Percentiles rank a stretch among this genome's conserved stretches.
Evolutionary conservation across 2,797 vertebrate species (phyloP).

Genomic region (Trematomus bernacchii): DNA sequence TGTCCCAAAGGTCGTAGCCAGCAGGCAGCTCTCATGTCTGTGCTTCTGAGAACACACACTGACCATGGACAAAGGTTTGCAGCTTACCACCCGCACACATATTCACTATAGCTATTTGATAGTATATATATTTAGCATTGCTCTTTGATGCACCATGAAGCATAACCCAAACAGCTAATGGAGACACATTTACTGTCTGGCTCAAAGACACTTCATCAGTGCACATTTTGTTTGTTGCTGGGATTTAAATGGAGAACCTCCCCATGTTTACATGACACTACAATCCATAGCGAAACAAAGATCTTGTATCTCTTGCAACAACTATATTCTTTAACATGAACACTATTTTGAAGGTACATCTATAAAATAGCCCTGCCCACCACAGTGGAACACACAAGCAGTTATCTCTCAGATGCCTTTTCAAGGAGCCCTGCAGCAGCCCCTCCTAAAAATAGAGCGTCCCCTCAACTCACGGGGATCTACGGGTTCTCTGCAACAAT

Average conservation of each 20-base stretch:
- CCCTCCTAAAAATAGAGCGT: slow-evolving; percentile 79
- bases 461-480: slow-evolving; percentile 68
- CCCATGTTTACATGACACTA: background rate
- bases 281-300: background rate
- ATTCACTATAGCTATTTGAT: background rate
- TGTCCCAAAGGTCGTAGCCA: slow-evolving; percentile 65
- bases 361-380: background rate
- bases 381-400: slow-evolving; percentile 20
- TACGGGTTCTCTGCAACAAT: slow-evolving; percentile 75
- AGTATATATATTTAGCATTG: background rate
- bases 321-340: background rate
- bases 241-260: background rate
- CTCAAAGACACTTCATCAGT: background rate
- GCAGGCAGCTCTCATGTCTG: slow-evolving; percentile 57
- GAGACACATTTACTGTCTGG: background rate
- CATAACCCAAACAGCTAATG: background rate
- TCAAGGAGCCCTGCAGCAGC: slow-evolving; percentile 40
- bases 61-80: background rate
- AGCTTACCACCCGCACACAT: slow-evolving; percentile 26
- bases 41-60: slow-evolving; percentile 17
- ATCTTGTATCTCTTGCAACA: background rate
- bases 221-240: background rate
- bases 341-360: slow-evolving; percentile 5
- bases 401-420: slow-evolving; percentile 65
- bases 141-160: background rate